These are phyloP conservation scores for Odontesthes bonariensis DNA, from an alignment of 2,113 vertebrate genomes.

Conservation along the genomic window DNA sequence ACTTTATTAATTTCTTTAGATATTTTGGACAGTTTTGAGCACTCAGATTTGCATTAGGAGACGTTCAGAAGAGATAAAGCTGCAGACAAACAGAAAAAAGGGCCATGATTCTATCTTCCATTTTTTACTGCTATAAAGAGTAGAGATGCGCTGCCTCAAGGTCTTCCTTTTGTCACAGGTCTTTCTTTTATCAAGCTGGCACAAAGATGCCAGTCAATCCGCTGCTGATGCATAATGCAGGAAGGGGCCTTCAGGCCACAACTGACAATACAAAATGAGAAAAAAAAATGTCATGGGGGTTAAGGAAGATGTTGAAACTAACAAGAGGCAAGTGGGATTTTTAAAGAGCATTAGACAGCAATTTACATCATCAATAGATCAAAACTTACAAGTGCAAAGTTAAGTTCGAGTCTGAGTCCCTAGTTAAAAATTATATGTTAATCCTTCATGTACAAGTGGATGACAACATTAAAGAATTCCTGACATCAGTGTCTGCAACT, in stretches of 20 bases:
- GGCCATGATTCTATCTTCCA: slow-evolving; percentile 39
- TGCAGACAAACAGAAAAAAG: slow-evolving; percentile 20
- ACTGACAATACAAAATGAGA: slow-evolving; percentile 32
- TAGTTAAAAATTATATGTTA: no score
- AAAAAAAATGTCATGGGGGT: slow-evolving; percentile 32
- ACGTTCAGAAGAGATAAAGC: slow-evolving; percentile 44
- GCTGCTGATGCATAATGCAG: slow-evolving; percentile 32
- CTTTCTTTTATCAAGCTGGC: slow-evolving; percentile 58
- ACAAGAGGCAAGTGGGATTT: not conserved
- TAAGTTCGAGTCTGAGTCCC: no score
- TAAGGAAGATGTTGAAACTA: slow-evolving; percentile 1
- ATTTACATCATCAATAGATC: not conserved
- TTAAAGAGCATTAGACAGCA: not conserved
- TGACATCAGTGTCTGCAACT: no score
- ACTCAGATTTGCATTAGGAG: not conserved
- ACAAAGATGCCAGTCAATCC: slow-evolving; percentile 60
- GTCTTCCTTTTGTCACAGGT: slow-evolving; percentile 56
- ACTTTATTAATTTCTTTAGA: not conserved
- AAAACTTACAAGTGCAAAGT: not conserved
- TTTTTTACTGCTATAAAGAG: slow-evolving; percentile 40
- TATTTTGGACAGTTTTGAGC: not conserved
- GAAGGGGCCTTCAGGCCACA: slow-evolving; percentile 40
- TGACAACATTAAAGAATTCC: no score
- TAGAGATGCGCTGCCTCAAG: slow-evolving; percentile 50
- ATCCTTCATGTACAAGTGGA: no score